phyloP scores from a whole-genome alignment of 2,888 invertebrate genomes.

The Heteropelma amictum region DNA sequence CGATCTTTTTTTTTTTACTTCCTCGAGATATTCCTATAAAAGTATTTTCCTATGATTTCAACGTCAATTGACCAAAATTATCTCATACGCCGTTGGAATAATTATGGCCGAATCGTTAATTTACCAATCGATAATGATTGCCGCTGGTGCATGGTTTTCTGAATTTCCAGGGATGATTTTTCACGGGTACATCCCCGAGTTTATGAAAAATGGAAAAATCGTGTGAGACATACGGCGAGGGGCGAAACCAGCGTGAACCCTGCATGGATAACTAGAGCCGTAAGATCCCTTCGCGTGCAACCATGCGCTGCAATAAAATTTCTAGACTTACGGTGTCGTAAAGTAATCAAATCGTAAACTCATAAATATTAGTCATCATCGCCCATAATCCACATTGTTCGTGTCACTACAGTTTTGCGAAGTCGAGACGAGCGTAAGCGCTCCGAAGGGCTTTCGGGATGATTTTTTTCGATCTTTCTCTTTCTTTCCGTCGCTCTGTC shows the following conservation, averaged over 20 bases:
- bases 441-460: constrained; percentile 9
- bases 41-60: no score
- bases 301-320: constrained; percentile 56
- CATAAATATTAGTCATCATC: constrained; percentile 75
- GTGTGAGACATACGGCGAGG: constrained; percentile 12
- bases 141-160: neutral
- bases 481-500: neutral
- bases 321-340: constrained; percentile 56
- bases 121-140: neutral
- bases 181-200: neutral
- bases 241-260: constrained; percentile 10
- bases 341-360: constrained; percentile 71
- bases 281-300: constrained; percentile 61
- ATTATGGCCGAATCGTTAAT: no score
- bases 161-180: neutral
- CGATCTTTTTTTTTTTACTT: no score
- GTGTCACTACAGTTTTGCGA: constrained; percentile 47
- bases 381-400: constrained; percentile 70
- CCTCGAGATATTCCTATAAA: neutral
- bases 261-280: constrained; percentile 14
- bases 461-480: neutral
- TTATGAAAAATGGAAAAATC: constrained; percentile 11
- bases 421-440: constrained; percentile 18
- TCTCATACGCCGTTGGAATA: no score
- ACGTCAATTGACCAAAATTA: no score